Conservation (phyloP, 2,797 vertebrate genomes). For the Paedocypris micromegethes region DNA sequence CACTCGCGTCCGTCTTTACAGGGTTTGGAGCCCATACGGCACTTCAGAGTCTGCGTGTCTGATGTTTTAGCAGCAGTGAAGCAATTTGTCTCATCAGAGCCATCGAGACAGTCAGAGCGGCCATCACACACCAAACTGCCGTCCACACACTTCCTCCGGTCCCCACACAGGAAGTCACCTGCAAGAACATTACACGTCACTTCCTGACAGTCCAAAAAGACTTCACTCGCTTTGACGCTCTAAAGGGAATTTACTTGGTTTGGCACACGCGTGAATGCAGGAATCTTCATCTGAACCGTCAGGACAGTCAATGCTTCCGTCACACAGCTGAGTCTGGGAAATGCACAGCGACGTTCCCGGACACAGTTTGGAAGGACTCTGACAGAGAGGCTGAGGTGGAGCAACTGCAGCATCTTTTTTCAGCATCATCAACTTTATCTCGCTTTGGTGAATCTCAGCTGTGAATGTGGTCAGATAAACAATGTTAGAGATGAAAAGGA, state of each 20-base stretch:
- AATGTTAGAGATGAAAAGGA: not conserved
- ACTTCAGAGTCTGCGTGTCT: conserved; percentile 26
- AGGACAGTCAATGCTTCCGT: conserved; percentile 54
- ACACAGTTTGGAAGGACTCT: conserved; percentile 43
- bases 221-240: too few relatives aligned
- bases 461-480: not conserved
- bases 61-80: not conserved
- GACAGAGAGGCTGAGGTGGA: not conserved
- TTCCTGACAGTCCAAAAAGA: too few relatives aligned
- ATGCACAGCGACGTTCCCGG: conserved; percentile 57
- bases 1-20: conserved; percentile 61
- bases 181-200: conserved; percentile 28
- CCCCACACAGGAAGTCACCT: conserved; percentile 60
- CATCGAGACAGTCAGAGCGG: conserved; percentile 46
- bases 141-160: conserved; percentile 56
- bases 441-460: not conserved
- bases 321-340: conserved; percentile 60
- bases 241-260: conserved; percentile 16
- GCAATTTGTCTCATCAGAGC: conserved; percentile 57
- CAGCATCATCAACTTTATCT: not conserved
- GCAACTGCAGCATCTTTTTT: not conserved
- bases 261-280: conserved; percentile 44
- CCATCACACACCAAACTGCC: conserved; percentile 60
- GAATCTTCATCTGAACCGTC: conserved; percentile 52
- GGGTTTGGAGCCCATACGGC: conserved; percentile 53